Base-by-base conservation (phyloP, 2,797 vertebrate species). In the Peromyscus melanophrys region DNA sequence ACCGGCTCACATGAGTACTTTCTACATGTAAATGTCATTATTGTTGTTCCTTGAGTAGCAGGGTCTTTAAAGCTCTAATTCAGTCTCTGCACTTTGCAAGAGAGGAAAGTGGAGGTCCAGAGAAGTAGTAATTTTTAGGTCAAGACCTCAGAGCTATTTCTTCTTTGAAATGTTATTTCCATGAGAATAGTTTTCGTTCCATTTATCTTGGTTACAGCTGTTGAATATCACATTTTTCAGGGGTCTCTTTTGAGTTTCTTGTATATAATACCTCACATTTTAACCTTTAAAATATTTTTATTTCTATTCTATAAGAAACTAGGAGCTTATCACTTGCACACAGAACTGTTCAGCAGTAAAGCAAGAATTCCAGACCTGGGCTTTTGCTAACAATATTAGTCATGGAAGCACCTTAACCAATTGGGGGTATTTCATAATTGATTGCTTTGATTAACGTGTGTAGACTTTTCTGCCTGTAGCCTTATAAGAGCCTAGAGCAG, bases 271-370 rank as follows among this genome's bases (percentile, higher is more conserved):
- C 17, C 17, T 93, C 29, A 63, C 71, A 63, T 71, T 37, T 71
- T 27, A 85, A 95, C 57, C 57, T 52, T 90, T 76, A 80, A 91
- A 82, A 37, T 84, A 67, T 75, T 90, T 88, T 85, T 69, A 94
- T 87, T 37, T 87, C 14, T 55, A 46, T 69, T 88, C 23, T 59
- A 4, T 78, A 82, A 63, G 6, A 61, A 83, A 91, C 16, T 67
- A 61, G 40, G 25, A 65, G n/a, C 12, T 93, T 91, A 89, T 46
- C n/a, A 80, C 21, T 88, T 93, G 31, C 27, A 92, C 34, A 90
- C 52, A 94, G 49, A 85, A 69, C 43, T 9, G 14, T 37, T 92
- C 4, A 19, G 25, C 27, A 34, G 6, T 71, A 78, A 96, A 80
- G 13, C 12, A 52, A 49, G 49, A 96, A 83, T 46, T 80, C 31